Evolutionary conservation across 2,888 invertebrate genomes (phyloP).

Genomic region (Euplexia lucipara): DNA sequence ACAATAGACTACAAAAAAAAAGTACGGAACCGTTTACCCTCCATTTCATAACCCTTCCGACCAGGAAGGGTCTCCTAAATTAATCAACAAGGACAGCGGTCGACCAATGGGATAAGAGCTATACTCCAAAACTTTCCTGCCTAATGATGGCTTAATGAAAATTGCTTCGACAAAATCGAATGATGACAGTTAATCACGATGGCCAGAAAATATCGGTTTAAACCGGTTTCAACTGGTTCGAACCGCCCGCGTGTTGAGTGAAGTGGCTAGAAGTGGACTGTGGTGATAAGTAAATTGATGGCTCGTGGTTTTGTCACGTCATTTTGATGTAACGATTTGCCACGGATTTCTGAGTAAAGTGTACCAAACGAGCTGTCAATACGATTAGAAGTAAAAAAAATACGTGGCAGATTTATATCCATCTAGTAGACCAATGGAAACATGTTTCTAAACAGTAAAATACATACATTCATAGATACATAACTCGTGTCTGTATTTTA

Average conservation of each 20-base stretch:
- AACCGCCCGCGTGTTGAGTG: conserved; percentile 9
- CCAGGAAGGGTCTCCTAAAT: conserved; percentile 72
- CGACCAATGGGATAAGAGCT: conserved; percentile 74
- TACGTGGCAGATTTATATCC: too few species aligned
- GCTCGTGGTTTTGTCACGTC: conserved; percentile 1
- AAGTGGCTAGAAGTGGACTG: conserved; percentile 6
- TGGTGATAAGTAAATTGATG: conserved; percentile 11
- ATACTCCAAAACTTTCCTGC: conserved; percentile 76
- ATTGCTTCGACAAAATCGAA: conserved; percentile 70
- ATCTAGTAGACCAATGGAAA: too few species aligned
- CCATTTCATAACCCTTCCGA: conserved; percentile 29
- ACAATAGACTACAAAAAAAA: neutral
- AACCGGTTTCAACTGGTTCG: conserved; percentile 17
- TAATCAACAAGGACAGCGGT: conserved; percentile 82
- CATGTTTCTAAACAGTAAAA: too few species aligned
- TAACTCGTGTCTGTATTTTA: too few species aligned
- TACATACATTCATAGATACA: too few species aligned
- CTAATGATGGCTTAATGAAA: conserved; percentile 85
- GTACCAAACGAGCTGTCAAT: too few species aligned
- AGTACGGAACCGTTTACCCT: neutral
- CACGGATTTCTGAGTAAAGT: too few species aligned
- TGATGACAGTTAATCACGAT: conserved; percentile 61
- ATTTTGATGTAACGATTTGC: conserved; percentile 10
- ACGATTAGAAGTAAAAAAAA: too few species aligned
- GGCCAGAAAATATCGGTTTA: conserved; percentile 53